phyloP scores from a whole-genome alignment of 1,140 invertebrate genomes.

The Saxidomus purpurata region DNA sequence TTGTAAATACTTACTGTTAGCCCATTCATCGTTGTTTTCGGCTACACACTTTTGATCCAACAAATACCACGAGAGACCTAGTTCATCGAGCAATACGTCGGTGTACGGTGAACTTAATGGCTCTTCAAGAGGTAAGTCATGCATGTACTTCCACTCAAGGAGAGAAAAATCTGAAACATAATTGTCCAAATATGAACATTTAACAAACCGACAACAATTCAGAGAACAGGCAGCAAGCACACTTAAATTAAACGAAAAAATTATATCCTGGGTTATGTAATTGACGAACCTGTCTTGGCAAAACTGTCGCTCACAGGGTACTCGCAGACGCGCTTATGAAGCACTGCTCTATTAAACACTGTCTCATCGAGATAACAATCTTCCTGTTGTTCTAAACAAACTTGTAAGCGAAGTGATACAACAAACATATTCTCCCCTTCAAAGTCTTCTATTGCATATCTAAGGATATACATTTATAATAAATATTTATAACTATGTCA shows the following conservation, averaged over 20 bases:
- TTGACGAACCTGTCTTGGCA: not conserved
- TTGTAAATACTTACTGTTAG: too few relatives aligned
- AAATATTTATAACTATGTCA: too few relatives aligned
- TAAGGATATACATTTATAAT: too few relatives aligned
- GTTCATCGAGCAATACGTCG: not conserved
- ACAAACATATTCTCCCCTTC: not conserved
- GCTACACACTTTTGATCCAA: too few relatives aligned
- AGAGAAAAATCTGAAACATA: slow-evolving; percentile 46
- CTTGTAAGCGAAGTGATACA: too few relatives aligned
- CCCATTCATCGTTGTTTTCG: too few relatives aligned
- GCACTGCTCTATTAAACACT: not conserved
- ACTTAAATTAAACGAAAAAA: too few relatives aligned
- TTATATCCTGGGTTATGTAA: too few relatives aligned
- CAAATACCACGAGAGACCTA: not conserved
- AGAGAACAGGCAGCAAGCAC: too few relatives aligned
- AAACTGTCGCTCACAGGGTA: not conserved
- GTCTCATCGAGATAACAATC: not conserved
- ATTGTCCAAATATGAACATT: too few relatives aligned
- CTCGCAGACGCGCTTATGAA: not conserved
- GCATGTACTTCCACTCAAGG: too few relatives aligned
- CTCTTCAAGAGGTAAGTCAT: not conserved
- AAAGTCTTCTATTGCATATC: slow-evolving; percentile 54
- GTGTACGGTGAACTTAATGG: not conserved
- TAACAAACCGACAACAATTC: too few relatives aligned
- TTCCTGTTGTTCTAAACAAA: not conserved